These are phyloP conservation scores for Hirtodrosophila trivittata DNA, from an alignment of 2,888 invertebrate genomes.

Conservation along the genomic window DNA sequence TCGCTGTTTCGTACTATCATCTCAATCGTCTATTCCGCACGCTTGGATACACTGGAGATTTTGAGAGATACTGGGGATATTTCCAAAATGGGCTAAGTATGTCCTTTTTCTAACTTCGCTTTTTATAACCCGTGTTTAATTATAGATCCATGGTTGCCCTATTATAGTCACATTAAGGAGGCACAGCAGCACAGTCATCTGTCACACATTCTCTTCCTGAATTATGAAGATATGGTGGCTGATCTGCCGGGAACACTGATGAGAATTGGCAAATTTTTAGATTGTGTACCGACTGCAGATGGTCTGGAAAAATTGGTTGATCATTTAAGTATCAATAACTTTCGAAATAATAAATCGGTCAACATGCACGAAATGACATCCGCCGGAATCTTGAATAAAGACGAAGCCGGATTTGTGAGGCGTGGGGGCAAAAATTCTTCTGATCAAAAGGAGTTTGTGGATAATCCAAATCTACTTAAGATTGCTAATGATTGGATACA, in stretches of 20 bases:
- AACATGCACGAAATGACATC: constrained; percentile 88
- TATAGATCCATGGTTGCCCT: constrained; percentile 90
- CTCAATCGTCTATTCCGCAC: constrained; percentile 89
- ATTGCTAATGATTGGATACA: constrained; percentile 71
- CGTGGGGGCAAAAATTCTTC: constrained; percentile 83
- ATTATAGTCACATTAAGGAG: constrained; percentile 91
- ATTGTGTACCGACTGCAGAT: constrained; percentile 85
- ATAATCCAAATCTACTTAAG: constrained; percentile 59
- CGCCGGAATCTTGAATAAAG: constrained; percentile 86
- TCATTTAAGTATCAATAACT: constrained; percentile 92
- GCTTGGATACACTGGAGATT: constrained; percentile 88
- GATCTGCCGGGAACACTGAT: constrained; percentile 86
- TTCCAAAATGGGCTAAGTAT: constrained; percentile 88
- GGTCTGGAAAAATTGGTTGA: constrained; percentile 87
- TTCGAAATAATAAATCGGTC: constrained; percentile 91
- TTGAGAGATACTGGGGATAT: constrained; percentile 88
- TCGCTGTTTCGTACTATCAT: constrained; percentile 92
- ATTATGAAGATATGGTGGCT: constrained; percentile 91
- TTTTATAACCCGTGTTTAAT: constrained; percentile 13
- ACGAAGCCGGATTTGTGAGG: constrained; percentile 87
- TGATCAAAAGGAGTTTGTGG: constrained; percentile 63
- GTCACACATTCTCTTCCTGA: constrained; percentile 89
- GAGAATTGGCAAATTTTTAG: constrained; percentile 87
- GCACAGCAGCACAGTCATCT: constrained; percentile 88
- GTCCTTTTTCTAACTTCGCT: not conserved